phyloP scores from a whole-genome alignment of 2,888 invertebrate genomes.

The Monopis laevigella region DNA sequence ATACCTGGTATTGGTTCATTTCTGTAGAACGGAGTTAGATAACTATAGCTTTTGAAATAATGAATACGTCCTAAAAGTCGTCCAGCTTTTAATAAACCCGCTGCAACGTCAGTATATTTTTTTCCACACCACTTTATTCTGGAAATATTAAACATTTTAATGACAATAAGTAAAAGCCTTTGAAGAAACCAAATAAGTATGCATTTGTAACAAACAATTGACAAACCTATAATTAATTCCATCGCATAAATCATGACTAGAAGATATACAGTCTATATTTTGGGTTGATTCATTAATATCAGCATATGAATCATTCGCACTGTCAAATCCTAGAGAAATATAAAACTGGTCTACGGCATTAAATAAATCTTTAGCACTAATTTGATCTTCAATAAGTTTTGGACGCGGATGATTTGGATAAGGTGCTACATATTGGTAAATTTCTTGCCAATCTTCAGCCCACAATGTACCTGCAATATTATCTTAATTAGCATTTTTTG shows the following conservation, averaged over 20 bases:
- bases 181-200: neutral
- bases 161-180: too few relatives aligned
- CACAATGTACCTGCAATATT: slow-evolving; percentile 70
- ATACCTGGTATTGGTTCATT: slow-evolving; percentile 66
- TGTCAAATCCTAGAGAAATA: slow-evolving; percentile 67
- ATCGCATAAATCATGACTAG: slow-evolving; percentile 77
- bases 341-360: slow-evolving; percentile 70
- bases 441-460: slow-evolving; percentile 71
- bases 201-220: neutral
- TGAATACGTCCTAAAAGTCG: slow-evolving; percentile 70
- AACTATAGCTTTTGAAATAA: slow-evolving; percentile 69
- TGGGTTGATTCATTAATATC: slow-evolving; percentile 66
- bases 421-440: slow-evolving; percentile 55
- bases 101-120: slow-evolving; percentile 39
- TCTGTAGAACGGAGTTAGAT: slow-evolving; percentile 57
- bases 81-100: slow-evolving; percentile 46
- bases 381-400: slow-evolving; percentile 40
- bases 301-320: slow-evolving; percentile 69
- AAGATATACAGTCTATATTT: slow-evolving; percentile 71
- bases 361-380: slow-evolving; percentile 54
- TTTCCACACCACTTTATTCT: slow-evolving; percentile 60
- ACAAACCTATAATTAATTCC: slow-evolving; percentile 70
- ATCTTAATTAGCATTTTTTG: too few relatives aligned
- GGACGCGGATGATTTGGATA: slow-evolving; percentile 64
- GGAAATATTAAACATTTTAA: slow-evolving; percentile 12